Conservation (phyloP, 2,113 vertebrate species). For the Charadrius vociferus region DNA sequence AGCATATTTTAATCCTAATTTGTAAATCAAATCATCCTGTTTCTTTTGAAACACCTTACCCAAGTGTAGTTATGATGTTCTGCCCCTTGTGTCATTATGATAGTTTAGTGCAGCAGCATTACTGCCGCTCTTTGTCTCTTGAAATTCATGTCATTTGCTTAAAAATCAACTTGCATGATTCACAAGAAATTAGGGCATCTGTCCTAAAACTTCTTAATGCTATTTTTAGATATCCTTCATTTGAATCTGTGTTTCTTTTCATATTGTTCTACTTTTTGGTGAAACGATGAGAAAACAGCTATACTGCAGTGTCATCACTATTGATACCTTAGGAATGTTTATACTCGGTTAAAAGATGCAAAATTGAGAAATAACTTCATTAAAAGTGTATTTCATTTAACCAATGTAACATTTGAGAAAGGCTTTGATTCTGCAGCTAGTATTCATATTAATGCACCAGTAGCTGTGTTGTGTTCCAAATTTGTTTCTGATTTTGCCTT, state of each 20-base stretch:
- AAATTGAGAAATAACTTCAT: not conserved
- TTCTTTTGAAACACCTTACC: not conserved
- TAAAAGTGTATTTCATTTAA: not conserved
- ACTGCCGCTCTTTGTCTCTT: not conserved
- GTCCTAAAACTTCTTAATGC: not conserved
- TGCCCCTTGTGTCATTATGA: not conserved
- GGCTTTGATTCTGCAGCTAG: not conserved
- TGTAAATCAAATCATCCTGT: not conserved
- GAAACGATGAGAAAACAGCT: not conserved
- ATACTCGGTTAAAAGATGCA: not conserved
- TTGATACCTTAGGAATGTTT: not conserved
- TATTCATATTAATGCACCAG: not conserved
- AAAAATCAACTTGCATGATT: not conserved
- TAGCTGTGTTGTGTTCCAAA: not conserved
- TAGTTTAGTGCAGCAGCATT: not conserved
- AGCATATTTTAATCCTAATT: not conserved
- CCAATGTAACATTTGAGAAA: not conserved
- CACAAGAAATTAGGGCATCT: not conserved
- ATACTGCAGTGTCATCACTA: not conserved
- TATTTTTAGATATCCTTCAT: not conserved
- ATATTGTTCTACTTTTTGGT: not conserved
- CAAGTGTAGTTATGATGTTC: fast-evolving
- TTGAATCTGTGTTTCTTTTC: not conserved
- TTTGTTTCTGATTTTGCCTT: not conserved
- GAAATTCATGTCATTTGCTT: not conserved